Evolutionary conservation across 2,797 vertebrate species (phyloP).

Genomic region (Fistularia commersonii): DNA sequence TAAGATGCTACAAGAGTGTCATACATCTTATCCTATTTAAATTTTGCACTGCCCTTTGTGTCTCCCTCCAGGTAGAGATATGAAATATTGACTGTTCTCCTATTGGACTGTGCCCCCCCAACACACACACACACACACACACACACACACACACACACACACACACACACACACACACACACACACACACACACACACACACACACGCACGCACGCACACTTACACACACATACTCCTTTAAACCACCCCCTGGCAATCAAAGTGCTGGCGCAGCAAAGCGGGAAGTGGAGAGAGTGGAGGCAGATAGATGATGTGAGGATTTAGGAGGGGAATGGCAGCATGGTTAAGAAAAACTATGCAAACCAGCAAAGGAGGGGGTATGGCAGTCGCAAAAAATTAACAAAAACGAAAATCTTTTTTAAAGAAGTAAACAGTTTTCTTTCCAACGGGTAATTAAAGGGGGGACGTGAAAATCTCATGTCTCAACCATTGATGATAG

Average conservation of each 20-base stretch:
- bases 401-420: conserved; percentile 27
- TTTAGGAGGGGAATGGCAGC: conserved; percentile 27
- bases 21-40: conserved; percentile 65
- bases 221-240: conserved; percentile 12
- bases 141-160: too few relatives aligned
- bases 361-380: conserved; percentile 9
- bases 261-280: conserved; percentile 76
- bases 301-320: conserved; percentile 21
- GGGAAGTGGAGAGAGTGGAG: conserved; percentile 24
- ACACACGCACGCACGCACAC: too few relatives aligned
- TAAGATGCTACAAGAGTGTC: conserved; percentile 43
- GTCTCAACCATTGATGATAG: conserved; percentile 19
- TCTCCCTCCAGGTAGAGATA: conserved; percentile 72
- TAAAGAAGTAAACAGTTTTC: too few relatives aligned
- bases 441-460: conserved; percentile 21
- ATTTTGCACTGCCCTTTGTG: conserved; percentile 67
- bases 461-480: conserved; percentile 13
- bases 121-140: too few relatives aligned
- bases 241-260: conserved; percentile 50
- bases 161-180: too few relatives aligned
- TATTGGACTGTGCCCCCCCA: conserved; percentile 48
- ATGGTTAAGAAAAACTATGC: conserved; percentile 23
- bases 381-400: conserved; percentile 27
- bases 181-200: not conserved
- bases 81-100: conserved; percentile 76